These are phyloP conservation scores for Ichneumoninae sp. DNA, from an alignment of 2,888 invertebrate genomes.

Conservation along the genomic window DNA sequence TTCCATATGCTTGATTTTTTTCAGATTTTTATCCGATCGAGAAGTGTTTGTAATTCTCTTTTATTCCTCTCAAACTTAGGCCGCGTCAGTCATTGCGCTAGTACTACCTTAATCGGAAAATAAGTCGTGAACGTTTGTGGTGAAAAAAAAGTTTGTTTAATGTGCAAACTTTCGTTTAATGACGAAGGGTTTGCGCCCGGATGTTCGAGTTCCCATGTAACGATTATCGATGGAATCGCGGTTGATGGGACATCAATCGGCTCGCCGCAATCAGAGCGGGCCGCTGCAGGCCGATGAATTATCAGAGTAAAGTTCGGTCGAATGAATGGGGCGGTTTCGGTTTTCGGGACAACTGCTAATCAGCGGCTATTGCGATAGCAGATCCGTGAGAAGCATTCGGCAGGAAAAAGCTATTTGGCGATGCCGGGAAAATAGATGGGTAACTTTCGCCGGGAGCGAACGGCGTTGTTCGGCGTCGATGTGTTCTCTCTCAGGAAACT, in stretches of 20 bases:
- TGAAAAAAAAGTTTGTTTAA: neutral
- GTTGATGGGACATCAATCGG: constrained; percentile 56
- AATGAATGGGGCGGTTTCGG: neutral
- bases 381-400: neutral
- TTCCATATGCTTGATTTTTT: no score
- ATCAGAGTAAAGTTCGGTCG: constrained; percentile 58
- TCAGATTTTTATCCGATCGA: no score
- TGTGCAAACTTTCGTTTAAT: neutral
- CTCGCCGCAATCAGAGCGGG: constrained; percentile 58
- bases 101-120: neutral
- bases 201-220: constrained; percentile 50
- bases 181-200: neutral
- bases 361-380: neutral
- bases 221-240: constrained; percentile 61
- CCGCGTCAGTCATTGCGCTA: no score
- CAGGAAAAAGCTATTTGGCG: neutral
- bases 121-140: neutral
- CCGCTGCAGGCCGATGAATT: constrained; percentile 50
- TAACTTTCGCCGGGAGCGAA: neutral
- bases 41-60: no score
- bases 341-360: neutral
- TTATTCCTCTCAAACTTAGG: no score
- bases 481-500: neutral
- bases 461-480: no score
- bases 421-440: neutral